Conservation (phyloP, 2,888 invertebrate genomes). For the Odontocolon sp. region DNA sequence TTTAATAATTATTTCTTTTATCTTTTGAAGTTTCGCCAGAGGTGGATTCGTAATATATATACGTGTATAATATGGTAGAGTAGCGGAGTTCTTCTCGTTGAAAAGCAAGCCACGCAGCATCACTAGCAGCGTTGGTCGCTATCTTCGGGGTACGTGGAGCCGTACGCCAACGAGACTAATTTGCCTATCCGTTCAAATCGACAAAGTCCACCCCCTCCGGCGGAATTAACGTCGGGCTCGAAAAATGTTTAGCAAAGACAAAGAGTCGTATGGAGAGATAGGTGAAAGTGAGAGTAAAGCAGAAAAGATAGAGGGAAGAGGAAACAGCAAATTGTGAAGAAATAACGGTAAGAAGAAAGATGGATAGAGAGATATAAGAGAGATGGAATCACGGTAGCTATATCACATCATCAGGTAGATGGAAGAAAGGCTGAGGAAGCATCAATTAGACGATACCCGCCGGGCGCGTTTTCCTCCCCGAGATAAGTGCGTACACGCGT, state of each 20-base stretch:
- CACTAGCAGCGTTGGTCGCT: conserved; percentile 53
- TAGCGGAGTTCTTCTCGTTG: conserved; percentile 23
- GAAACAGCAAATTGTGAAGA: neutral
- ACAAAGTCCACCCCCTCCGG: conserved; percentile 44
- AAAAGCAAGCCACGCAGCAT: conserved; percentile 33
- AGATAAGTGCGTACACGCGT: conserved; percentile 63
- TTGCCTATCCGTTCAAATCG: conserved; percentile 60
- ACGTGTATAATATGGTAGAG: neutral
- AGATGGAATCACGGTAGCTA: no score
- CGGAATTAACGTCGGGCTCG: conserved; percentile 20
- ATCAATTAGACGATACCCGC: conserved; percentile 61
- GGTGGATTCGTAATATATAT: conserved; percentile 10
- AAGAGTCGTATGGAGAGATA: neutral
- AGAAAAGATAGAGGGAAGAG: conserved; percentile 27
- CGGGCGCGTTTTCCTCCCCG: conserved; percentile 54
- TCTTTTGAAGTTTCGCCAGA: neutral
- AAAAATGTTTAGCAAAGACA: conserved; percentile 14
- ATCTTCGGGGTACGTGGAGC: conserved; percentile 61
- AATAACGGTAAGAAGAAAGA: conserved; percentile 17
- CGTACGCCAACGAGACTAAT: conserved; percentile 55
- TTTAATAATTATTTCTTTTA: conserved; percentile 20
- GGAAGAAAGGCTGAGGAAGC: conserved; percentile 53
- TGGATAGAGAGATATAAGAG: neutral
- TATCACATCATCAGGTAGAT: conserved; percentile 12
- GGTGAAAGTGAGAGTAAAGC: conserved; percentile 40